These are phyloP conservation scores for Parapsyche elsis DNA, from an alignment of 1,140 invertebrate genomes.

Conservation along the genomic window DNA sequence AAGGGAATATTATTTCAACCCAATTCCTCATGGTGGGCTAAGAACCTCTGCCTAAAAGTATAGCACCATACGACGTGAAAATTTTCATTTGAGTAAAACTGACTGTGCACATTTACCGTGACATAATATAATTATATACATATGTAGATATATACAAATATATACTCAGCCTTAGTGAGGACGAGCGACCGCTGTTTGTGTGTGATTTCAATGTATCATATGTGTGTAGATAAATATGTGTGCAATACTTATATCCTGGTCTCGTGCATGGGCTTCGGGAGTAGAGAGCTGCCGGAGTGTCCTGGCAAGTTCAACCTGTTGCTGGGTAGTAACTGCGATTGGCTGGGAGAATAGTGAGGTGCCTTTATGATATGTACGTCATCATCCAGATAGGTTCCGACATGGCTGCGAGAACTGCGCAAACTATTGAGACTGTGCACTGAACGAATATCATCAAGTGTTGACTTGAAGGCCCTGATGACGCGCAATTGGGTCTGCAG, in stretches of 20 bases:
- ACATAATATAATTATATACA: too few species aligned
- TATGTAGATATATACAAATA: too few species aligned
- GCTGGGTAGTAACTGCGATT: constrained; percentile 18
- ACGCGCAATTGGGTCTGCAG: constrained; percentile 96
- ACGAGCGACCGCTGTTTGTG: neutral
- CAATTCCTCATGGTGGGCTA: too few species aligned
- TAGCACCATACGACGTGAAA: too few species aligned
- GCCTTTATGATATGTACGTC: constrained; percentile 20
- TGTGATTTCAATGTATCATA: too few species aligned
- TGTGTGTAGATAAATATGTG: too few species aligned
- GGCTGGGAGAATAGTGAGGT: constrained; percentile 26
- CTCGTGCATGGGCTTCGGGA: constrained; percentile 50
- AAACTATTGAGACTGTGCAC: constrained; percentile 90
- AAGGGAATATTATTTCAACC: too few species aligned
- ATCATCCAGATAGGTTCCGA: constrained; percentile 67
- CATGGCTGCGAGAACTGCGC: constrained; percentile 76
- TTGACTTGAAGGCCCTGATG: constrained; percentile 95
- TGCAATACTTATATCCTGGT: constrained; percentile 50
- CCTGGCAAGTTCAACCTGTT: neutral
- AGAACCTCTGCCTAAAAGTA: too few species aligned
- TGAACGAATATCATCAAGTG: constrained; percentile 91
- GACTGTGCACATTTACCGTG: too few species aligned
- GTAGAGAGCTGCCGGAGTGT: constrained; percentile 29
- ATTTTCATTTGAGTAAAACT: too few species aligned
- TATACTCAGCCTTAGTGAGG: too few species aligned